These are phyloP conservation scores for Phyllopteryx taeniolatus DNA, from an alignment of 2,113 vertebrate species.

Conservation along the genomic window DNA sequence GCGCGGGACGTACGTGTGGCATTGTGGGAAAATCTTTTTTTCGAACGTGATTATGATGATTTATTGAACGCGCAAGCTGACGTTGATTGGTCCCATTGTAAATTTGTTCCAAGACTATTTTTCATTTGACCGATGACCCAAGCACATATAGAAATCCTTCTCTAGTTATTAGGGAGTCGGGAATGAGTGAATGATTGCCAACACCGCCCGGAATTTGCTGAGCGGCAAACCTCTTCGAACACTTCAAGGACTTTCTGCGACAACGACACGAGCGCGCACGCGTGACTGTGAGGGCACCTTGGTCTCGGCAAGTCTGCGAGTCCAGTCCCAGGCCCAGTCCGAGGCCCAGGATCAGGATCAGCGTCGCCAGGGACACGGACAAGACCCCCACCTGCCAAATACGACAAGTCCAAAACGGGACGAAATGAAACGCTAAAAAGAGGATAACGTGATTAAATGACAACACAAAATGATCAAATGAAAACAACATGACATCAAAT, in stretches of 20 bases:
- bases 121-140: background rate
- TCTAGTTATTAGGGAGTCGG: background rate
- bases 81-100: too few species aligned
- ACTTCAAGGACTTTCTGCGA: background rate
- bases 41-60: too few species aligned
- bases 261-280: too few species aligned
- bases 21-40: too few species aligned
- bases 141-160: background rate
- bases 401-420: background rate
- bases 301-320: background rate
- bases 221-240: background rate
- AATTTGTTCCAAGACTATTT: background rate
- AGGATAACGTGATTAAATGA: background rate
- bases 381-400: background rate
- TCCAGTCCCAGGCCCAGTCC: conserved; percentile 7
- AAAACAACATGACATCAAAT: too few species aligned
- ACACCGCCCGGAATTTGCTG: background rate
- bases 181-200: background rate
- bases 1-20: too few species aligned
- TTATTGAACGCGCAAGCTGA: too few species aligned
- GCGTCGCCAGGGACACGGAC: background rate
- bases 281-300: background rate
- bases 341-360: conserved; percentile 6
- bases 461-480: too few species aligned
- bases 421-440: background rate